Evolutionary conservation across 2,113 vertebrate genomes (phyloP), one percentile per base, ranked within the genome.

Genomic region (Ceyx margarethae): DNA sequence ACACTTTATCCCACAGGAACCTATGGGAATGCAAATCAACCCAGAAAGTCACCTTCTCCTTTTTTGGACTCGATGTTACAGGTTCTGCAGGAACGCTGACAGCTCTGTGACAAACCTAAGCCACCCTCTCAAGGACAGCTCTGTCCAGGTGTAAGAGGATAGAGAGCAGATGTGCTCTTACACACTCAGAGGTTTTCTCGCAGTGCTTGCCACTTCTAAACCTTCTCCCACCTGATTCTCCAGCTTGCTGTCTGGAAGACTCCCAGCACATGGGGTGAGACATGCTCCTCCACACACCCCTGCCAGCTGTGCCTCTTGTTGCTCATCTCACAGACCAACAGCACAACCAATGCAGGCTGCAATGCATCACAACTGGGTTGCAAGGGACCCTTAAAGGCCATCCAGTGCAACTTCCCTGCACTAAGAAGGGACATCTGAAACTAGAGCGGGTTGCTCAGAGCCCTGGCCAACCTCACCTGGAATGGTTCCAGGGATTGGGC

Each of bases 101-200:
- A 21, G 37, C 19, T 61, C n/a, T 14, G 48, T 11, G 21, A 58
- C 35, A 83, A 8, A 9, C 18, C 35, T 12, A 65, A 62, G 23
- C 21, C 40, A 28, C 10, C 12, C 23, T 12, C 18, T 45, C 33
- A 46, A 40, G 37, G 54, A 23, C 45, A 25, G 31, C 1, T 1
- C n/a, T 48, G 56, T 17, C 50, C 14, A 3, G 0, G 7, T 5
- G 0, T 4, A 46, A 56, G 61, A 56, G 35, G 13, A 45, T 2
- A 23, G 17, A 9, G 35, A 57, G 75, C 58, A 81, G 62, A 37
- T 4, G 21, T 9, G 42, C 18, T n/a, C 11, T 17, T 5, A 5
- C 22, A 73, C 3, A 0, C 3, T 42, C 22, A 72, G 3, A 0
- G 3, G 6, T 53, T 37, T 22, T n/a, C 51, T 13, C 21, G 25